These are phyloP conservation scores for Laspeyria flexula DNA, from an alignment of 2,888 invertebrate genomes.

Conservation along the genomic window DNA sequence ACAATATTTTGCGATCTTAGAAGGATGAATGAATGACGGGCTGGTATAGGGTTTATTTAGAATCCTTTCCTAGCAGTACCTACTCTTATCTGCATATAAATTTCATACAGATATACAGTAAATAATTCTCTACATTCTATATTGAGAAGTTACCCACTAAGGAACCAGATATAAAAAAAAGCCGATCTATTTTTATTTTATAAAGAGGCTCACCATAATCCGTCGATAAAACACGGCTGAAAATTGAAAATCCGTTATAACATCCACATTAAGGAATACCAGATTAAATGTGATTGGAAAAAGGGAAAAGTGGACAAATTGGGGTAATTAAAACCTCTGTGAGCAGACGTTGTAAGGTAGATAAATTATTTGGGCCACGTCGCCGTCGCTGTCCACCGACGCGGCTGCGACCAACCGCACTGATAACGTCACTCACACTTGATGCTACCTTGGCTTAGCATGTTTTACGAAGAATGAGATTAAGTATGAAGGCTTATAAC, in stretches of 20 bases:
- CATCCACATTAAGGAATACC: constrained; percentile 20
- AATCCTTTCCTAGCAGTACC: too few species aligned
- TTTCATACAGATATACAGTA: too few species aligned
- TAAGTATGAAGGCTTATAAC: constrained; percentile 57
- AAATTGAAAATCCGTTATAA: constrained; percentile 27
- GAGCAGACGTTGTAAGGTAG: constrained; percentile 63
- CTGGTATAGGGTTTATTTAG: too few species aligned
- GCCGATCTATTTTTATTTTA: constrained; percentile 30
- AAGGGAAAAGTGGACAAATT: constrained; percentile 48
- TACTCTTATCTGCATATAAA: too few species aligned
- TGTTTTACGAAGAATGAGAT: constrained; percentile 59
- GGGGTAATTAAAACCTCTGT: constrained; percentile 69
- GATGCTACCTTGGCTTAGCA: constrained; percentile 60
- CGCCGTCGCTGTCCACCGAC: constrained; percentile 47
- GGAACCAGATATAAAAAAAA: too few species aligned
- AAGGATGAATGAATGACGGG: too few species aligned
- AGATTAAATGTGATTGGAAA: constrained; percentile 25
- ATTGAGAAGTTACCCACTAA: too few species aligned
- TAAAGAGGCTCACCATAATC: constrained; percentile 33
- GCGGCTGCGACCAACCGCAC: constrained; percentile 54
- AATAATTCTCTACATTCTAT: too few species aligned
- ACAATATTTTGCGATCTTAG: neutral
- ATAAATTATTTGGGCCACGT: constrained; percentile 63
- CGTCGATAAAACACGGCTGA: constrained; percentile 27
- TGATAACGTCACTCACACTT: constrained; percentile 79